Percentiles rank a stretch among this genome's conserved stretches.
Evolutionary conservation across 2,797 vertebrate genomes (phyloP).

Genomic region (Hemibagrus guttatus): DNA sequence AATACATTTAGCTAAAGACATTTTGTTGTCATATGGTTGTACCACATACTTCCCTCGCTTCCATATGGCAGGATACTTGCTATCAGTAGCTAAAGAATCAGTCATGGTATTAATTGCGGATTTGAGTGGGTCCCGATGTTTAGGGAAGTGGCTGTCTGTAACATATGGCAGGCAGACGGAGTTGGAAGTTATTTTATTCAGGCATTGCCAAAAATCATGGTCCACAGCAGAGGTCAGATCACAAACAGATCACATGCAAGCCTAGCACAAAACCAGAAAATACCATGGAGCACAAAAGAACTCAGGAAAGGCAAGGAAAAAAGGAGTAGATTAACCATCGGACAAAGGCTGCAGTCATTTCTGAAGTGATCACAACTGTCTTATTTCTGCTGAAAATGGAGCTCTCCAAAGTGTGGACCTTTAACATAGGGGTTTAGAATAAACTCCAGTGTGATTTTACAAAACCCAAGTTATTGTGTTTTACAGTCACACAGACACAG

Average conservation of each 20-base stretch:
- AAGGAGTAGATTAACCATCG: not conserved
- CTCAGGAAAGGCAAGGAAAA: not conserved
- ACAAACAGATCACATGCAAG: conserved; percentile 17
- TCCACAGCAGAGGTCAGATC: conserved; percentile 24
- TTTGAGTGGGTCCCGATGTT: conserved; percentile 23
- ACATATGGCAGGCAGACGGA: conserved; percentile 21
- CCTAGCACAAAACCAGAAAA: conserved; percentile 6
- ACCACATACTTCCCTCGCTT: not conserved
- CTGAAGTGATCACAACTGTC: not conserved
- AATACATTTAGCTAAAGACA: not conserved
- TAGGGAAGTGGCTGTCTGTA: conserved; percentile 1
- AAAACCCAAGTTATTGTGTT: not conserved
- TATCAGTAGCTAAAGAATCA: conserved; percentile 16
- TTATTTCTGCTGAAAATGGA: not conserved
- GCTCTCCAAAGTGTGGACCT: not conserved
- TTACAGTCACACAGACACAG: not conserved
- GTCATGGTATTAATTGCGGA: conserved; percentile 27
- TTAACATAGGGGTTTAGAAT: not conserved
- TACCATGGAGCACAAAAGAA: conserved; percentile 17
- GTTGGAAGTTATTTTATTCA: conserved; percentile 22
- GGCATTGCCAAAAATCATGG: conserved; percentile 21
- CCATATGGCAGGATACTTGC: conserved; percentile 26
- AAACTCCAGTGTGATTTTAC: not conserved
- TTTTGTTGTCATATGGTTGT: not conserved
- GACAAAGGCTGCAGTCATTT: conserved; percentile 2